Conservation (phyloP, 53 echinoderm and acorn worm genomes). For the Temnopleurus reevesii region DNA sequence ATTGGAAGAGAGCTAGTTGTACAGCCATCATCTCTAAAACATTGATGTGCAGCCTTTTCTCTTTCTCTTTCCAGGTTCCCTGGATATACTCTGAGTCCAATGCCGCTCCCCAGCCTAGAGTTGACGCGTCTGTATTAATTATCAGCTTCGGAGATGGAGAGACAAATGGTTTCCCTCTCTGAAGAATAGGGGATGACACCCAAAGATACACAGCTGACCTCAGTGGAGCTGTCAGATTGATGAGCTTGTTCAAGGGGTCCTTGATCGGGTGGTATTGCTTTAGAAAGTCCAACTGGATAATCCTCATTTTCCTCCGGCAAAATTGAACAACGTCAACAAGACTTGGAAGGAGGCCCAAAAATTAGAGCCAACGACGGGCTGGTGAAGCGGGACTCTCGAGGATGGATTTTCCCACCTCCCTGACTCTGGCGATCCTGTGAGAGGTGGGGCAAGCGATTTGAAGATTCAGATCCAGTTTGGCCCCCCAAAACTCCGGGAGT, state of each 20-base stretch:
- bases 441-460: not conserved
- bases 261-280: not conserved
- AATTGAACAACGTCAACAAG: conserved; percentile 15
- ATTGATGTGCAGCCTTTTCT: conserved; percentile 48
- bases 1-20: conserved; percentile 9
- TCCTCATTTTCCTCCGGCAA: conserved; percentile 50
- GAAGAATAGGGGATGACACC: not conserved
- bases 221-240: not conserved
- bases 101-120: conserved; percentile 44
- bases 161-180: not conserved
- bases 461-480: not conserved
- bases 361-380: not conserved
- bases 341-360: conserved; percentile 45
- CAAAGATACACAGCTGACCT: not conserved
- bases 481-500: not conserved
- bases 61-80: conserved; percentile 6
- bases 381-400: not conserved
- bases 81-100: not conserved
- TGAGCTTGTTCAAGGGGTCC: not conserved
- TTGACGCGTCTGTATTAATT: conserved; percentile 52
- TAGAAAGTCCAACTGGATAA: conserved; percentile 36
- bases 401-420: not conserved
- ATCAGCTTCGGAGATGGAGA: not conserved
- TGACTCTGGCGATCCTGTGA: not conserved
- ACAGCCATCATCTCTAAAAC: conserved; percentile 54